These are phyloP conservation scores for Homalodisca vitripennis DNA, from an alignment of 1,140 invertebrate genomes.

Conservation along the genomic window DNA sequence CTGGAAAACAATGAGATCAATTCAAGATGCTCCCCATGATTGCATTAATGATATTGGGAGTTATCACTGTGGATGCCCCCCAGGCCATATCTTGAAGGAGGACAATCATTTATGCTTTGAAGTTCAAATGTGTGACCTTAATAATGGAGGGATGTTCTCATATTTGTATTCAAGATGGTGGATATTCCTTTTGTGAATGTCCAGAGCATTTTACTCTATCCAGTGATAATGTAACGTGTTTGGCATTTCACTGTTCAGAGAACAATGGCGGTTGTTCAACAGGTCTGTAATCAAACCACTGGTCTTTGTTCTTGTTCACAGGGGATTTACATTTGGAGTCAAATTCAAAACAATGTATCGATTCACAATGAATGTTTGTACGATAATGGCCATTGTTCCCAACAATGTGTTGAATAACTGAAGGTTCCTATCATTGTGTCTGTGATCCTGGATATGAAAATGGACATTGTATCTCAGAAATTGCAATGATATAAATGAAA, in stretches of 20 bases:
- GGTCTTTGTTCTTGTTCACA: not conserved
- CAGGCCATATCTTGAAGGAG: conserved; percentile 47
- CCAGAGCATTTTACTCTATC: not conserved
- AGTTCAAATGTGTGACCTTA: conserved; percentile 53
- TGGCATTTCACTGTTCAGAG: not conserved
- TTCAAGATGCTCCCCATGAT: conserved; percentile 44
- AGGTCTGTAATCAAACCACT: not conserved
- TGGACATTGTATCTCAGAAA: conserved; percentile 45
- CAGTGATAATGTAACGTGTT: conserved; percentile 15
- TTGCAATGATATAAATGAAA: conserved; percentile 43
- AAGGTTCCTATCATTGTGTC: conserved; percentile 53
- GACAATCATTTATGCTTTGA: conserved; percentile 49
- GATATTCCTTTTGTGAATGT: conserved; percentile 43
- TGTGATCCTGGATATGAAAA: conserved; percentile 54
- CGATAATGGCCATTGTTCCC: conserved; percentile 67
- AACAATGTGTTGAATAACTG: conserved; percentile 57
- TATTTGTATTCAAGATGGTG: conserved; percentile 51
- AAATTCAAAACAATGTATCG: conserved; percentile 1
- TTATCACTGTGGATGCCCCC: conserved; percentile 57
- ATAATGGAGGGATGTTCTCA: conserved; percentile 55
- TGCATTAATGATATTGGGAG: conserved; percentile 54
- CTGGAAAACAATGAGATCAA: conserved; percentile 15
- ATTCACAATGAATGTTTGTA: conserved; percentile 49
- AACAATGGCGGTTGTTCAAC: conserved; percentile 8
- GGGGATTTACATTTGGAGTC: not conserved